phyloP scores from a whole-genome alignment of 2,888 invertebrate genomes.

The Bugulina stolonifera region DNA sequence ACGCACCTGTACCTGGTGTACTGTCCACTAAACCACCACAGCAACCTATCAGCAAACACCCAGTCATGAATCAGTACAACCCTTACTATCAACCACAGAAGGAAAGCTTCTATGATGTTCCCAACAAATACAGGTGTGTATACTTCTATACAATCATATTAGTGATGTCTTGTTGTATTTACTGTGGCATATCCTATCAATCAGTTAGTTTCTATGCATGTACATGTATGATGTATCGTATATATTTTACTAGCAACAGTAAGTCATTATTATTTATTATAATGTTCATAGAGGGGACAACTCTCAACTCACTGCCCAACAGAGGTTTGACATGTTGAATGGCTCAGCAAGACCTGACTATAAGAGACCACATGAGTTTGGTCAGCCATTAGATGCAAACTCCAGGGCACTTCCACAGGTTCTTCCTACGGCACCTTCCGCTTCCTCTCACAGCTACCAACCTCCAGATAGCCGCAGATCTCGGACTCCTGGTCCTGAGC shows the following conservation, averaged over 20 bases:
- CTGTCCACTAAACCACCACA: slow-evolving; percentile 1
- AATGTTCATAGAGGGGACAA: background rate
- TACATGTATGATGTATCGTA: too few relatives aligned
- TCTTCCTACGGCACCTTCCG: background rate
- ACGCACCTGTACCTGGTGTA: background rate
- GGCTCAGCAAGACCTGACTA: background rate
- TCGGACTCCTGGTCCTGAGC: slow-evolving; percentile 53
- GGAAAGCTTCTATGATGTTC: slow-evolving; percentile 24
- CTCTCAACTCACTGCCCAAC: background rate
- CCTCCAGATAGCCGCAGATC: slow-evolving; percentile 32
- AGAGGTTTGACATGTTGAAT: slow-evolving; percentile 15
- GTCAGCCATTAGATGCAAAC: background rate
- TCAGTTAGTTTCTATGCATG: too few relatives aligned
- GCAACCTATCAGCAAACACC: background rate
- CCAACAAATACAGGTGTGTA: slow-evolving; percentile 25
- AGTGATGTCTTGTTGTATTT: too few relatives aligned
- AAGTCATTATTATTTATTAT: too few relatives aligned
- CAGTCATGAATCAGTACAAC: slow-evolving; percentile 25
- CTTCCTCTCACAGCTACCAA: background rate
- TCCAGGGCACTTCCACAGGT: background rate
- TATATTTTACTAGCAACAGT: too few relatives aligned
- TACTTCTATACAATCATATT: too few relatives aligned
- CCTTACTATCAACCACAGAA: slow-evolving; percentile 16
- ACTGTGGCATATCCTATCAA: too few relatives aligned
- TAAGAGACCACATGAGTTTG: background rate